A percentile compares a stretch with the other conserved stretches of the same genome.
These are phyloP conservation scores for Nomada fabriciana DNA, from an alignment of 2,888 invertebrate genomes.

Conservation along the genomic window DNA sequence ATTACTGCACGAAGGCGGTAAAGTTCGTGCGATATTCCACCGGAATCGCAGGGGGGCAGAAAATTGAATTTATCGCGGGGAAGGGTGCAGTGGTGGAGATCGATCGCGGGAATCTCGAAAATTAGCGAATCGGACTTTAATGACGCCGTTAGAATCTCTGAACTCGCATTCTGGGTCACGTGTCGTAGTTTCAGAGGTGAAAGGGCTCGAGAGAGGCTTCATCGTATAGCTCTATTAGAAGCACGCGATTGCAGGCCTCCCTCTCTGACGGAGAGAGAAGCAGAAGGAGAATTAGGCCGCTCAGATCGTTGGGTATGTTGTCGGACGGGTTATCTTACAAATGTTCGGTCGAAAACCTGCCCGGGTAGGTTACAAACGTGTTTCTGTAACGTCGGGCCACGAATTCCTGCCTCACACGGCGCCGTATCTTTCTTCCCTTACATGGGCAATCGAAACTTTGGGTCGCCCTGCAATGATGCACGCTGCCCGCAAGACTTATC, in stretches of 20 bases:
- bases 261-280: constrained; percentile 42
- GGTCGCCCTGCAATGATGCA: not conserved
- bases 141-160: constrained; percentile 52
- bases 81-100: not conserved
- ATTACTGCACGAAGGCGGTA: too few relatives aligned
- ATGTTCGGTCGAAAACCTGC: constrained; percentile 74
- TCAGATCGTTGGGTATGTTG: constrained; percentile 71
- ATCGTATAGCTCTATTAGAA: constrained; percentile 67
- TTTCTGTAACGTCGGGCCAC: constrained; percentile 72
- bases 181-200: constrained; percentile 62
- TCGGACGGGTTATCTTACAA: constrained; percentile 75
- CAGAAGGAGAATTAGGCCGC: constrained; percentile 71
- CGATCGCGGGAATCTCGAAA: constrained; percentile 36
- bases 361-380: constrained; percentile 73
- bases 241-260: constrained; percentile 63
- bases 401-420: constrained; percentile 73
- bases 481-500: not conserved
- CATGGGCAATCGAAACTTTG: constrained; percentile 54
- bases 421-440: constrained; percentile 45
- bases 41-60: not conserved
- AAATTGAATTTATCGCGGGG: constrained; percentile 18
- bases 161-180: constrained; percentile 65
- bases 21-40: not conserved
- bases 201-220: constrained; percentile 61
- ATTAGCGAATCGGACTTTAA: constrained; percentile 50